Evolutionary conservation across 2,113 vertebrate genomes (phyloP).

Genomic region (Muntiacus muntjak): DNA sequence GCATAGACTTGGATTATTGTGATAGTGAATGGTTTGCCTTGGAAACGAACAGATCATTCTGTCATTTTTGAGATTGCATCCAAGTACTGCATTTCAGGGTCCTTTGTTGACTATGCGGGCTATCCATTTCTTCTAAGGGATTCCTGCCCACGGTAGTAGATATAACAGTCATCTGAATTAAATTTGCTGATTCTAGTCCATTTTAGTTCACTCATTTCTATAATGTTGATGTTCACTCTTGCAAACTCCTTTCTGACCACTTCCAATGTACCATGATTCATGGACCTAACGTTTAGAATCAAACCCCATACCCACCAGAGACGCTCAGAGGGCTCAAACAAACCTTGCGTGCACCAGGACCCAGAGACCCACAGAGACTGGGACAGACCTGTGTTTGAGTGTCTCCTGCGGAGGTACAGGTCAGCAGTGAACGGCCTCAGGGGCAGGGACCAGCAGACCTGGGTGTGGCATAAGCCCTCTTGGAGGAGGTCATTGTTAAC

Average conservation of each 20-base stretch:
- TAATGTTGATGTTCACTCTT: background rate
- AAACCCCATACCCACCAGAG: background rate
- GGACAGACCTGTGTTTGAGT: background rate
- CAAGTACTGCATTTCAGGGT: background rate
- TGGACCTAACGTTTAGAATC: background rate
- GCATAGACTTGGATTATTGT: background rate
- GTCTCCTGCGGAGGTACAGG: background rate
- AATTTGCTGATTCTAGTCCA: background rate
- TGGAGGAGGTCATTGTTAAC: background rate
- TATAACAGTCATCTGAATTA: background rate
- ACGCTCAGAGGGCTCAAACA: background rate
- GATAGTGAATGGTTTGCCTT: background rate
- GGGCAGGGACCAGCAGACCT: background rate
- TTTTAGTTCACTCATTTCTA: background rate
- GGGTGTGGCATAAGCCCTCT: background rate
- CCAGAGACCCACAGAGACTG: background rate
- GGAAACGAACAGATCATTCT: background rate
- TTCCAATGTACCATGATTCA: background rate
- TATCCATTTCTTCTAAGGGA: background rate
- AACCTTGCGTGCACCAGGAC: accelerated
- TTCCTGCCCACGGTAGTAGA: background rate
- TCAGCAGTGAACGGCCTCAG: accelerated
- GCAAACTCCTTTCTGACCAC: background rate
- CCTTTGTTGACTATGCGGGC: background rate
- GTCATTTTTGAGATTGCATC: background rate